Evolutionary conservation across 2,888 invertebrate species (phyloP), one percentile per base, ranked within the genome.

Genomic region (Agriopis leucophaearia): DNA sequence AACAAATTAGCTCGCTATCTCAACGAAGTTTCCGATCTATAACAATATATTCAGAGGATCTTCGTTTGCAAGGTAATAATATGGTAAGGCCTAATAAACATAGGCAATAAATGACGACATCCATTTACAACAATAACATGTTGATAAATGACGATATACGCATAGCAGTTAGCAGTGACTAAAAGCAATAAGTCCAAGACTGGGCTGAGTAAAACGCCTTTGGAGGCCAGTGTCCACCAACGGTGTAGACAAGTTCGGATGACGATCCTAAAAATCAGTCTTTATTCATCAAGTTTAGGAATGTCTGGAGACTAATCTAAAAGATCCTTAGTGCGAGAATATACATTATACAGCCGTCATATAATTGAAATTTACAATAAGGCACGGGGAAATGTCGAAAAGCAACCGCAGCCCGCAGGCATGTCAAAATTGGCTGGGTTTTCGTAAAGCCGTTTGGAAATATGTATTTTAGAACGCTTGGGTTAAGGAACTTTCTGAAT

Each of bases 371-470:
- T 76, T 75, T 76, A 74, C 76, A 74, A 71, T 68, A 74, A 63
- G 52, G 71, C 69, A 72, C 73, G 75, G 76, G 74, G 63, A 78
- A 76, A 78, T 81, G 78, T 76, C 78, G 83, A 81, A 84, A 83
- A 80, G 69, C 58, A 72, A 84, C 85, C 84, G 77, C 85, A 83
- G 78, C 83, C 50, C 84, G 75, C 85, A 83, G 79, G 74, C 75
- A 84, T 77, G 79, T 79, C 77, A 71, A 80, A 80, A 79, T 80
- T 78, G 47, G 63, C 72, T 71, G 64, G 64, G 74, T 76, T 80
- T 78, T 82, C 80, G 78, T 77, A 77, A 78, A 81, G 72, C 72
- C 60, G 69, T 85, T 84, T 80, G 81, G 73, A 76, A 85, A 66
- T 44, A n/a, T n/a, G n/a, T n/a, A n/a, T 55, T 64, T 74, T 62